Evolutionary conservation across 2,797 vertebrate species (phyloP).

Genomic region (Ispidina lecontei): DNA sequence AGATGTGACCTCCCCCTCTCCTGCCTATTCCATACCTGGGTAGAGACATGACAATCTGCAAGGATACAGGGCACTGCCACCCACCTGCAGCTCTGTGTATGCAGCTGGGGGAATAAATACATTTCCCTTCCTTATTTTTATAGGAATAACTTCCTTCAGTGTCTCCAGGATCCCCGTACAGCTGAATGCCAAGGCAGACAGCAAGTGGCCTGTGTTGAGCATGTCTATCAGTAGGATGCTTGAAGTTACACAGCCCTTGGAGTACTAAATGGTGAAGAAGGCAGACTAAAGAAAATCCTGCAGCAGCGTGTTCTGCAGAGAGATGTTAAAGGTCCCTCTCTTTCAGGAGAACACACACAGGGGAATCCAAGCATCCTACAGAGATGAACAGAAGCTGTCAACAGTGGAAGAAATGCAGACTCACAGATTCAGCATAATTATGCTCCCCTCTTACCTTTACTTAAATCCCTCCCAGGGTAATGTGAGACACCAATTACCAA

Average conservation of each 20-base stretch:
- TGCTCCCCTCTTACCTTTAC: background rate
- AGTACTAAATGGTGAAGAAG: background rate
- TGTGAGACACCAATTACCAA: background rate
- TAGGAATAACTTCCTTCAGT: fast-evolving
- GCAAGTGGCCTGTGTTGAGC: background rate
- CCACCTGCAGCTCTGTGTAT: fast-evolving
- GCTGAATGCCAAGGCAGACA: background rate
- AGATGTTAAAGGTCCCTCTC: background rate
- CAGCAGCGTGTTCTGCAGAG: background rate
- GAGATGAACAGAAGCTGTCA: background rate
- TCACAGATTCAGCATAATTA: background rate
- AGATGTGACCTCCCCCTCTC: background rate
- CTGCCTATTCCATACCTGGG: background rate
- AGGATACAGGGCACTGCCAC: background rate
- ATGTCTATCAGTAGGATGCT: background rate
- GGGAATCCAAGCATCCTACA: background rate
- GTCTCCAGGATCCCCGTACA: background rate
- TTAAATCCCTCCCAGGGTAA: background rate
- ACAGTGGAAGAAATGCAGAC: background rate
- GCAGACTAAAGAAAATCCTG: background rate
- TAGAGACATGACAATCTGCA: background rate
- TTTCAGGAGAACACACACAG: background rate
- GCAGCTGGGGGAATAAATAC: background rate
- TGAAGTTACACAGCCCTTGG: background rate
- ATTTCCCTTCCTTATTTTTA: background rate